phyloP scores from a whole-genome alignment of 2,888 invertebrate species.

The Stenoptilia bipunctidactyla region DNA sequence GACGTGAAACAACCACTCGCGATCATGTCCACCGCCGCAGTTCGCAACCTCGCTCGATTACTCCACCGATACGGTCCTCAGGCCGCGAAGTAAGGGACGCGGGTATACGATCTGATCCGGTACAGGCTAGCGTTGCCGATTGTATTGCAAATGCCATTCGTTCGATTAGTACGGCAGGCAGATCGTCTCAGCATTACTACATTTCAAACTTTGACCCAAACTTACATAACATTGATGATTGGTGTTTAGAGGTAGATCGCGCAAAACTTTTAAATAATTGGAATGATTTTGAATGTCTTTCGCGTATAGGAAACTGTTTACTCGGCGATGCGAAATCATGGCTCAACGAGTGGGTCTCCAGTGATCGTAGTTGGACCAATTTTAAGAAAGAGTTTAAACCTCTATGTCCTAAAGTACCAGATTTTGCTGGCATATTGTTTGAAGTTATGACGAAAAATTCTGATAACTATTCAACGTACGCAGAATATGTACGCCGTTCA shows the following conservation, averaged over 20 bases:
- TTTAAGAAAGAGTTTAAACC: background rate
- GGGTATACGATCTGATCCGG: background rate
- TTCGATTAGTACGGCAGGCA: no score
- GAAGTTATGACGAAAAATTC: background rate
- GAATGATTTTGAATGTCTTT: background rate
- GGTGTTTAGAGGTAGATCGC: constrained; percentile 2
- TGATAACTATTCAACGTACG: background rate
- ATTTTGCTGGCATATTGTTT: background rate
- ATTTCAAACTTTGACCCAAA: no score
- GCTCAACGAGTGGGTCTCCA: background rate
- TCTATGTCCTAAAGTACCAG: background rate
- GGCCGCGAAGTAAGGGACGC: background rate
- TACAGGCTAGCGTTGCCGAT: no score
- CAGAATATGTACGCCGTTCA: background rate
- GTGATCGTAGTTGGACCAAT: background rate
- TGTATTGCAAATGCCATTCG: background rate
- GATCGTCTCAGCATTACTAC: no score
- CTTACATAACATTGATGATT: background rate
- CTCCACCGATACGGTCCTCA: background rate
- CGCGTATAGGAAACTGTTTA: background rate
- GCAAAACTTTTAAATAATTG: constrained; percentile 1
- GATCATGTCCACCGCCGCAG: background rate
- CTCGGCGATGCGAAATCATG: background rate
- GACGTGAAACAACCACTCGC: background rate
- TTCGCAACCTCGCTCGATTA: background rate